Evolutionary conservation across 2,113 vertebrate species (phyloP).

Genomic region (Elephantulus edwardii): DNA sequence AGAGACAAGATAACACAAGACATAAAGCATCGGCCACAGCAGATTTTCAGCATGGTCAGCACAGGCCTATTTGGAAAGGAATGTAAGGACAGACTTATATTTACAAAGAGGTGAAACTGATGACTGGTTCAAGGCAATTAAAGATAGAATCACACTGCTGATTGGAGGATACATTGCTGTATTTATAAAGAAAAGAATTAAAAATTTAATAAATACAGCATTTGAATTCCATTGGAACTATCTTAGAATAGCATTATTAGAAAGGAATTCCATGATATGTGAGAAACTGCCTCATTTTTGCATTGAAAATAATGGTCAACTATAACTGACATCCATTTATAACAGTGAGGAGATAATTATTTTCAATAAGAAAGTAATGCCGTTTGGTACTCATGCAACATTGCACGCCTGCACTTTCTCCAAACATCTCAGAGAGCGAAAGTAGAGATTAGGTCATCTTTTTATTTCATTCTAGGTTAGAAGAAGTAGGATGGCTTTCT

Average conservation of each 20-base stretch:
- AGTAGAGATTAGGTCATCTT: neutral
- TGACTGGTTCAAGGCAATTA: neutral
- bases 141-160: neutral
- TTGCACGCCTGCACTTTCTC: neutral
- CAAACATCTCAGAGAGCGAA: slow-evolving; percentile 8
- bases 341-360: neutral
- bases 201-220: neutral
- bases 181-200: neutral
- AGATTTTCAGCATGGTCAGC: neutral
- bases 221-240: neutral
- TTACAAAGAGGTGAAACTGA: neutral
- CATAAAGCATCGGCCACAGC: neutral
- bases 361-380: neutral
- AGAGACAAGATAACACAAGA: neutral
- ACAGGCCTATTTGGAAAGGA: neutral
- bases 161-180: neutral
- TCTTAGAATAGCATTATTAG: neutral
- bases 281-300: neutral
- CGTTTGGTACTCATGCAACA: slow-evolving; percentile 4
- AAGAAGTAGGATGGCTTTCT: neutral
- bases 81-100: neutral
- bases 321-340: neutral
- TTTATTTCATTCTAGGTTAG: neutral
- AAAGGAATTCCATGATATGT: neutral
- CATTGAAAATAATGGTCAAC: neutral